Percentiles rank a stretch among this genome's conserved stretches.
phyloP scores from a whole-genome alignment of 2,888 invertebrate species.

The Drosophila nigritarsus region DNA sequence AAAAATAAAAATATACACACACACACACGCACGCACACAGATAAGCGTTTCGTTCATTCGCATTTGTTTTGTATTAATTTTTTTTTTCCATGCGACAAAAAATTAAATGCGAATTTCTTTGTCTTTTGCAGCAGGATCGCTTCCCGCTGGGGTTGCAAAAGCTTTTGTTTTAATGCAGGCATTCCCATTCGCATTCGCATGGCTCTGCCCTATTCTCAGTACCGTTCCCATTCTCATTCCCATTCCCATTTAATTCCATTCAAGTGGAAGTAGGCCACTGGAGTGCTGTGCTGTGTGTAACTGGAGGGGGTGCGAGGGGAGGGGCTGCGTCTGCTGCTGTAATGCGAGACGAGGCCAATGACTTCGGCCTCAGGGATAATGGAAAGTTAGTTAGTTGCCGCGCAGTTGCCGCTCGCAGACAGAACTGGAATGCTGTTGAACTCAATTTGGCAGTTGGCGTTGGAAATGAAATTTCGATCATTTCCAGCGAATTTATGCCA shows the following conservation, averaged over 20 bases:
- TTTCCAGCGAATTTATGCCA: conserved; percentile 79
- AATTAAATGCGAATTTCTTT: conserved; percentile 65
- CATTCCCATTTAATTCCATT: conserved; percentile 48
- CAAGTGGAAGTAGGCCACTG: conserved; percentile 79
- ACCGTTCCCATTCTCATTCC: conserved; percentile 14
- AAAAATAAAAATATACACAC: conserved; percentile 55
- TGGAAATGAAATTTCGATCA: conserved; percentile 76
- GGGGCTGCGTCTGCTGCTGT: conserved; percentile 54
- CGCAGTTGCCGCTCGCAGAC: conserved; percentile 3
- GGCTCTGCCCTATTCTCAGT: conserved; percentile 12
- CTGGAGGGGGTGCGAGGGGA: conserved; percentile 37
- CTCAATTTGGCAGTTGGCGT: conserved; percentile 51
- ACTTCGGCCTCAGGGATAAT: conserved; percentile 72
- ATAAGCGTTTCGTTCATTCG: conserved; percentile 40
- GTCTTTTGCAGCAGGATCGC: conserved; percentile 64
- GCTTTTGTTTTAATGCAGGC: conserved; percentile 53
- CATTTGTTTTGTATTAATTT: conserved; percentile 69
- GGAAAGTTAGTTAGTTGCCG: conserved; percentile 50
- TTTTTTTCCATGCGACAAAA: conserved; percentile 66
- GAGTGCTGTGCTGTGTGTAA: conserved; percentile 67
- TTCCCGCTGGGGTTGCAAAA: conserved; percentile 49
- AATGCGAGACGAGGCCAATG: conserved; percentile 72
- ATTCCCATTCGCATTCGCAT: conserved; percentile 14
- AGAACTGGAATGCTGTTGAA: conserved; percentile 76
- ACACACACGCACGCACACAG: conserved; percentile 11